Evolutionary conservation across 2,888 invertebrate species (phyloP).

Genomic region (Omphaloscelis lunosa): DNA sequence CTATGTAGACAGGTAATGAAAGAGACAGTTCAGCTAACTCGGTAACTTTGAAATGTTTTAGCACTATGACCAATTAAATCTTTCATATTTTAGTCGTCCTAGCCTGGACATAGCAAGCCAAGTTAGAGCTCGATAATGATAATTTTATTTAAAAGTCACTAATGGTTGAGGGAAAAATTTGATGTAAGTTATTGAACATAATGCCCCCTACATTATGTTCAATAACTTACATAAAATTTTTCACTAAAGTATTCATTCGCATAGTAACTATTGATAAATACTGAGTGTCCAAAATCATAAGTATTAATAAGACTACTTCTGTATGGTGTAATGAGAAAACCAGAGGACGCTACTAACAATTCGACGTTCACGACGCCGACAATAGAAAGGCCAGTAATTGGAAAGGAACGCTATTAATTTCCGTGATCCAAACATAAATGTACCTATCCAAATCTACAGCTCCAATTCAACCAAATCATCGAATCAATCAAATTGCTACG

Average conservation of each 20-base stretch:
- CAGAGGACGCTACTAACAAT: neutral
- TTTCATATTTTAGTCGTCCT: neutral
- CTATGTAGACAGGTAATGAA: neutral
- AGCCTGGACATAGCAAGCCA: neutral
- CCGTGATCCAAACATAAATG: neutral
- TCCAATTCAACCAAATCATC: neutral
- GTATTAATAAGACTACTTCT: neutral
- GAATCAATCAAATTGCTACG: slow-evolving; percentile 36
- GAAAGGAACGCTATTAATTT: neutral
- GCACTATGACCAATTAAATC: neutral
- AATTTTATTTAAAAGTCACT: neutral
- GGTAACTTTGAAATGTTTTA: neutral
- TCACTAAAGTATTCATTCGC: neutral
- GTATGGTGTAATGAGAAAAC: neutral
- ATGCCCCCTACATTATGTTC: too few species aligned
- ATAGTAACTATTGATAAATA: neutral
- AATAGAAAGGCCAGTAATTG: neutral
- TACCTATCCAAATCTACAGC: neutral
- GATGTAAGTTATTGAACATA: too few species aligned
- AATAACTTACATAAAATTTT: neutral
- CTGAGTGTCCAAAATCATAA: neutral
- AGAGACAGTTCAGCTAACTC: neutral
- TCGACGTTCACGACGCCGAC: neutral
- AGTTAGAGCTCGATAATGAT: neutral
- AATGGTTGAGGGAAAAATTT: neutral